Percentiles rank a stretch among this genome's conserved stretches.
Evolutionary conservation across 2,113 vertebrate species (phyloP).

Genomic region (Alethe diademata): DNA sequence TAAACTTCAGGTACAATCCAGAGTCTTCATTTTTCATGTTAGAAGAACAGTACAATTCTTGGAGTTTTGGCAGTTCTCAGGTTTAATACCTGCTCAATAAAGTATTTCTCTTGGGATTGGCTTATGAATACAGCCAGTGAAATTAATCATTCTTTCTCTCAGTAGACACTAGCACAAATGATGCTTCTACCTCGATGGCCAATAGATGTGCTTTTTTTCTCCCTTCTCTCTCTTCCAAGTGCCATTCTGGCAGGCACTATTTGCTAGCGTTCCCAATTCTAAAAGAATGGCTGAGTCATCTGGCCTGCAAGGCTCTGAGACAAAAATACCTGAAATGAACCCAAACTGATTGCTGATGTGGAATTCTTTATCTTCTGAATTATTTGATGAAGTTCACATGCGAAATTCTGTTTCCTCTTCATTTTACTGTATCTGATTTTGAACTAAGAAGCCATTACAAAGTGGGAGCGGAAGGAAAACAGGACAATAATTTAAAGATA

Average conservation of each 20-base stretch:
- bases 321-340: background rate
- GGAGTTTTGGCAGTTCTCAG: background rate
- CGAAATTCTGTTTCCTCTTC: background rate
- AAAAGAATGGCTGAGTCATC: background rate
- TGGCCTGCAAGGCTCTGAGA: background rate
- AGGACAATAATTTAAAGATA: background rate
- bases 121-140: background rate
- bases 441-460: background rate
- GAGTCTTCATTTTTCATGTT: background rate
- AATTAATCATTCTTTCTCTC: background rate
- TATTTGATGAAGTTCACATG: background rate
- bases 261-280: background rate
- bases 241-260: background rate
- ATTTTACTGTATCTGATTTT: constrained; percentile 2
- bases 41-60: background rate
- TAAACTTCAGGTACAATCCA: background rate
- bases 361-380: background rate
- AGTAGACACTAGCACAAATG: background rate
- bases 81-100: background rate
- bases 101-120: background rate
- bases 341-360: background rate
- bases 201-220: background rate
- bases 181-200: background rate
- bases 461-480: background rate
- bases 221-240: accelerated